A percentile compares a stretch with the other conserved stretches of the same genome.
Conservation (phyloP, 2,888 invertebrate species). For the Antitype chi region DNA sequence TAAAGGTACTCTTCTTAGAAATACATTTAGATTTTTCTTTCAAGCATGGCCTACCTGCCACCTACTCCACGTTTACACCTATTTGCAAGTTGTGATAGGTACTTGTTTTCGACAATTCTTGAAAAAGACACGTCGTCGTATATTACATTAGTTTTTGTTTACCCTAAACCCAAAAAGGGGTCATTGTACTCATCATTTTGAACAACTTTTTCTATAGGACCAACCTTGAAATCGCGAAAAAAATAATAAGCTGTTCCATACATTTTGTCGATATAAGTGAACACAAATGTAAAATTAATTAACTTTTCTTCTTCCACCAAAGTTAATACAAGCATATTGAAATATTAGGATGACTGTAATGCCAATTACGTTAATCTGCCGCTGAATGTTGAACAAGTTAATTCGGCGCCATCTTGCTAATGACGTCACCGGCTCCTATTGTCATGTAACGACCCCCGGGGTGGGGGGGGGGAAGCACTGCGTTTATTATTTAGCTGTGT, state of each 20-base stretch:
- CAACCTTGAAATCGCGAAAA: too few relatives aligned
- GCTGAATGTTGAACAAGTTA: conserved; percentile 65
- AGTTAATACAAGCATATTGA: conserved; percentile 38
- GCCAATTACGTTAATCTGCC: conserved; percentile 62
- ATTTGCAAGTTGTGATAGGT: not conserved
- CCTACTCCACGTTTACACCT: not conserved
- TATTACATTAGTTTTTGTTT: too few relatives aligned
- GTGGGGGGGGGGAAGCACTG: conserved; percentile 1
- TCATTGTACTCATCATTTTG: too few relatives aligned
- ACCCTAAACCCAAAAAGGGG: too few relatives aligned
- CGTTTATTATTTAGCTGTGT: conserved; percentile 24
- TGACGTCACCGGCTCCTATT: conserved; percentile 64
- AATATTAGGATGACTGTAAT: conserved; percentile 60
- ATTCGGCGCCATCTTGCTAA: conserved; percentile 66
- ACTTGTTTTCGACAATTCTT: not conserved
- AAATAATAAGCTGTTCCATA: too few relatives aligned
- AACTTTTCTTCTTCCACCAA: conserved; percentile 5
- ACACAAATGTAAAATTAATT: too few relatives aligned
- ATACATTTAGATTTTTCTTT: not conserved
- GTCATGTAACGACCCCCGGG: conserved; percentile 52
- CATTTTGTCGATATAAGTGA: too few relatives aligned
- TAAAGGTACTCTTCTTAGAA: not conserved
- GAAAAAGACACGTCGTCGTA: not conserved
- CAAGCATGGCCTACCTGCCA: too few relatives aligned
- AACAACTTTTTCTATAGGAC: too few relatives aligned